Conservation (phyloP, 2,888 invertebrate species). For the Megalurothrips usitatus region DNA sequence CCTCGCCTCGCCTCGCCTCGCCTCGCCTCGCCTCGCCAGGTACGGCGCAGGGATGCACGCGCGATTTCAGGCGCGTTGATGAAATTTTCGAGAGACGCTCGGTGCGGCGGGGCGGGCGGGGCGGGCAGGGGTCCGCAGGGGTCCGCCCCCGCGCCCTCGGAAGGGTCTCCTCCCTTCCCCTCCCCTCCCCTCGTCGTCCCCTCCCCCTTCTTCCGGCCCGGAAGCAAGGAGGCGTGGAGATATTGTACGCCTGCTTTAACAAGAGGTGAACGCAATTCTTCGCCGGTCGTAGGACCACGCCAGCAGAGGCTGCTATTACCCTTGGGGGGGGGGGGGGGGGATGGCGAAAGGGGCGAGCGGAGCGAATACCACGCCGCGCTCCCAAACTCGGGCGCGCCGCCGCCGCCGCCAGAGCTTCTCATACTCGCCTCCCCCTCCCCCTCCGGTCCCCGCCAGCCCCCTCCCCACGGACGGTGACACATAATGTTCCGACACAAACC, state of each 20-base stretch:
- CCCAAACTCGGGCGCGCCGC: neutral
- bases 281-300: slow-evolving; percentile 11
- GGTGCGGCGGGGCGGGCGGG: neutral
- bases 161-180: neutral
- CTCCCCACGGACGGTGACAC: slow-evolving; percentile 23
- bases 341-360: too few species aligned
- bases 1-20: neutral
- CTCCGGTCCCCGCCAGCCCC: too few species aligned
- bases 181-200: neutral
- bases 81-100: neutral
- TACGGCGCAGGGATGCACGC: neutral
- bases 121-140: too few species aligned
- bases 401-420: neutral
- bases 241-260: slow-evolving; percentile 23
- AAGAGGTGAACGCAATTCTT: slow-evolving; percentile 26
- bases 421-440: neutral
- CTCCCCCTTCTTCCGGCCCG: neutral
- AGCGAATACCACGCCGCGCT: slow-evolving; percentile 30
- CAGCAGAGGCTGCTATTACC: slow-evolving; percentile 1
- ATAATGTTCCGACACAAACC: slow-evolving; percentile 24
- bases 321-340: too few species aligned
- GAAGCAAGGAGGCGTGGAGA: neutral
- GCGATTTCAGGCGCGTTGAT: slow-evolving; percentile 6
- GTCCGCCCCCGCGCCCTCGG: neutral
- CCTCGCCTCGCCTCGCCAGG: neutral